Base-by-base conservation (phyloP, 2,888 invertebrate genomes). In the Epinotia brunnichana region DNA sequence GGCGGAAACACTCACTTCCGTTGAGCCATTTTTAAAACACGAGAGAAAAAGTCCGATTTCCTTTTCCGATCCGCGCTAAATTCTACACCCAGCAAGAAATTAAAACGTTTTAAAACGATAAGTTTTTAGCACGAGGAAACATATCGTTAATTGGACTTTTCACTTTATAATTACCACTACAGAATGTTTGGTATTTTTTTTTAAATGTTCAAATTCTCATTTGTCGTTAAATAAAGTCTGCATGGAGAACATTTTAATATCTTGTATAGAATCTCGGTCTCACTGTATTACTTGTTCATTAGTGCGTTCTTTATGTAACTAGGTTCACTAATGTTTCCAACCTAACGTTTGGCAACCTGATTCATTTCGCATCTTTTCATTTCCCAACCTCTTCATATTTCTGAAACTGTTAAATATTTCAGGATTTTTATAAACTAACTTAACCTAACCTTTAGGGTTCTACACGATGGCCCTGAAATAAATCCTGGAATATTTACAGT, bases 1-100 rank as follows among this genome's bases (percentile, higher is more conserved):
- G 54, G 72, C 53, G 61, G 67, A 44, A 62, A 56, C 39, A 51
- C 59, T n/a, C 29, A 19, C 63, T 59, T 70, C 54, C 69, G 56
- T 59, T 39, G 67, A 56, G 63, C 21, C 41, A 66, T 54, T 74
- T 48, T 39, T 59, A 53, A 71, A 64, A 64, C 59, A 71, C 17
- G 51, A 53, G 13, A 29, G 56, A 51, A 53, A 68, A 68, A 48
- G 68, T 68, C 48, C 15, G 62, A 62, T 62, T 62, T 62, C 62
- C 48, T 24, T 51, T 62, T 62, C 48, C 62, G 62, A 51, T 62
- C 29, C 48, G 29, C n/a, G 17, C 48, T 62, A 62, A 62, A 24
- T 62, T 62, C 48, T 48, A 24, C 24, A 62, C 44, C 9, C 15
- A 21, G n/a, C 7, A 62, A 35, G 62, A 13, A 51, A 21, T n/a